Evolutionary conservation across 2,113 vertebrate genomes (phyloP), one percentile per base, ranked within the genome.

Genomic region (Cyanoramphus novaezelandiae): DNA sequence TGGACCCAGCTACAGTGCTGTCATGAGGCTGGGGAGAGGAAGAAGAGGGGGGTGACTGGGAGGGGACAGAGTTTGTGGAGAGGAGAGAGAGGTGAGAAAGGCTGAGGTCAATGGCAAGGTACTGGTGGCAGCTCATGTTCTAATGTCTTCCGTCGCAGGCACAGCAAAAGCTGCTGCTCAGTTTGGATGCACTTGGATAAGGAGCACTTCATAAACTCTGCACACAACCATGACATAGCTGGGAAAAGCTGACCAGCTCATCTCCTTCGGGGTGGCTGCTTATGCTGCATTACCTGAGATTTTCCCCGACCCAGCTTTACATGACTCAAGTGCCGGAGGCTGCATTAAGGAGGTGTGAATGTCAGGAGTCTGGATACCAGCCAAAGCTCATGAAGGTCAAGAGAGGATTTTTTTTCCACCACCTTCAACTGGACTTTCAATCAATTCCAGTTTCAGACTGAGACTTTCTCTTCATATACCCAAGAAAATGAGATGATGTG

Each of bases 291-390:
- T 91, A 97, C 93, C 96, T 95, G 95, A 92, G 86, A 57, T 94
- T 94, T 95, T 57, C 88, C 79, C 83, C 0, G 0, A 6, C 83
- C 88, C 86, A 79, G 86, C 74, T 77, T 79, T 41, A 52, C 69
- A 35, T 92, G 87, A 92, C 77, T 94, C 67, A 91, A 96, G 93
- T 43, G 80, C 88, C 14, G 1, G 70, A 87, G 86, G 94, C n/a
- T 97, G 83, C 90, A 89, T 89, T 96, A 94, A 93, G 83, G 83
- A 96, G 96, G 93, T 96, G 93, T 87, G 95, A 96, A 95, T 77
- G 86, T 96, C 95, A 95, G 84, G 92, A 94, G 92, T 50, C 92
- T 97, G 88, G 92, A 95, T n/a, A 63, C 44, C 80, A 53, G 92
- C 93, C 96, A 97, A 21, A 93, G 69, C 86, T 81, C 13, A 33